Evolutionary conservation across 2,797 vertebrate species (phyloP).

Genomic region (Sciurus vulgaris): DNA sequence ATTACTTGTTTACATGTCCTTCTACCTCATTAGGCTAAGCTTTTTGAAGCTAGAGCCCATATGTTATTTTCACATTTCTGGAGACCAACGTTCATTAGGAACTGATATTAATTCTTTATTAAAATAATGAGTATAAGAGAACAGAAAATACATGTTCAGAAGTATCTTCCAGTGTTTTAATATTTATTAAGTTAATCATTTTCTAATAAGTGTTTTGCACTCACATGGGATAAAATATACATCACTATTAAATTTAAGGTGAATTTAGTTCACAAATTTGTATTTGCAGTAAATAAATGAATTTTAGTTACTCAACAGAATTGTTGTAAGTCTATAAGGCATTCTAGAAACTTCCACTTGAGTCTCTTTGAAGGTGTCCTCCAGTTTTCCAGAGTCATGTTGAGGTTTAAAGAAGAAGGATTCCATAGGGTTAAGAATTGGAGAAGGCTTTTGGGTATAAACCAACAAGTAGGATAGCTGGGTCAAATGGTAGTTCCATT

Average conservation of each 20-base stretch:
- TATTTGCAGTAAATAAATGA: background rate
- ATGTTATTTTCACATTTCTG: background rate
- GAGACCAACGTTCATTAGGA: background rate
- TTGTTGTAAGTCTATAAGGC: background rate
- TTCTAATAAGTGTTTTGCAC: background rate
- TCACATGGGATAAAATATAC: background rate
- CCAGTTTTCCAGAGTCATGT: background rate
- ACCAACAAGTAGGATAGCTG: too few relatives aligned
- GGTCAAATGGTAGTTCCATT: too few relatives aligned
- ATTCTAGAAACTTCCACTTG: background rate
- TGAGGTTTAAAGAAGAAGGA: background rate
- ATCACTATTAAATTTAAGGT: background rate
- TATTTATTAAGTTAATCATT: constrained; percentile 15
- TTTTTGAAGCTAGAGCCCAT: background rate
- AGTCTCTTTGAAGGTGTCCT: background rate
- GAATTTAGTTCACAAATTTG: constrained; percentile 18
- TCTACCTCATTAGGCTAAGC: background rate
- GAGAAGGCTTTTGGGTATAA: background rate
- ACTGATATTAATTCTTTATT: background rate
- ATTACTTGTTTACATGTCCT: background rate
- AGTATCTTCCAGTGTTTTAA: background rate
- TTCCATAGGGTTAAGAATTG: background rate
- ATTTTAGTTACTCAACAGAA: background rate
- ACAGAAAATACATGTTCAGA: constrained; percentile 8
- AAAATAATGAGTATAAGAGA: constrained; percentile 13